These are phyloP conservation scores for Neomorphus geoffroyi DNA, from an alignment of 2,797 vertebrate species.

Conservation along the genomic window DNA sequence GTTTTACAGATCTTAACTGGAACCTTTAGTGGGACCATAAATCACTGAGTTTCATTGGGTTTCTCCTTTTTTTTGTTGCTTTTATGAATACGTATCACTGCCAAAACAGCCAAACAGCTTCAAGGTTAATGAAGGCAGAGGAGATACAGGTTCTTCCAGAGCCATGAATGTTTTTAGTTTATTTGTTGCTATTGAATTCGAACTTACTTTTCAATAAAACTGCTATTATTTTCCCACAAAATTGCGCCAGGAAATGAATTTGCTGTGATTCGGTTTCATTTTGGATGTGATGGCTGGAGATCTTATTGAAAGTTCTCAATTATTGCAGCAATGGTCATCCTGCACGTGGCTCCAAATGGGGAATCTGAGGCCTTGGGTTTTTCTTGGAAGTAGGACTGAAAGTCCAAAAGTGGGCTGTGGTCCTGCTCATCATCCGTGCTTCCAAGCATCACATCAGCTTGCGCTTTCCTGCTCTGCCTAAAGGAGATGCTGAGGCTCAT, in stretches of 20 bases:
- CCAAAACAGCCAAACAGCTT: neutral
- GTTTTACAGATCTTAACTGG: neutral
- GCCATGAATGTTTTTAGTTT: slow-evolving; percentile 26
- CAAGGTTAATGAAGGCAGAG: slow-evolving; percentile 14
- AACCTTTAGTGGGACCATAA: neutral
- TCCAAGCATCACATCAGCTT: neutral
- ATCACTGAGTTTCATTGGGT: neutral
- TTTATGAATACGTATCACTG: neutral
- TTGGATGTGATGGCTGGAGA: neutral
- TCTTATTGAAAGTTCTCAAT: neutral
- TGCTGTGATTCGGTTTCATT: slow-evolving; percentile 18
- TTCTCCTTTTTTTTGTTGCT: neutral
- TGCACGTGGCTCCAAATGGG: neutral
- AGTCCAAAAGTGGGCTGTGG: neutral
- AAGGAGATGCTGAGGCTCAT: neutral
- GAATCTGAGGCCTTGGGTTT: neutral
- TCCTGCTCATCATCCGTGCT: neutral
- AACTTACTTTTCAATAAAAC: slow-evolving; percentile 36
- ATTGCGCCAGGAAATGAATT: slow-evolving; percentile 56
- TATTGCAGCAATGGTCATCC: neutral
- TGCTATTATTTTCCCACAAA: slow-evolving; percentile 31
- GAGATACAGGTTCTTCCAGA: neutral
- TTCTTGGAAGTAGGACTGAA: neutral
- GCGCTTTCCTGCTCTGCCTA: neutral
- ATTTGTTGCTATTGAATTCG: slow-evolving; percentile 28